Conservation (phyloP, 2,888 invertebrate species). For the Stenodema calcarata region DNA sequence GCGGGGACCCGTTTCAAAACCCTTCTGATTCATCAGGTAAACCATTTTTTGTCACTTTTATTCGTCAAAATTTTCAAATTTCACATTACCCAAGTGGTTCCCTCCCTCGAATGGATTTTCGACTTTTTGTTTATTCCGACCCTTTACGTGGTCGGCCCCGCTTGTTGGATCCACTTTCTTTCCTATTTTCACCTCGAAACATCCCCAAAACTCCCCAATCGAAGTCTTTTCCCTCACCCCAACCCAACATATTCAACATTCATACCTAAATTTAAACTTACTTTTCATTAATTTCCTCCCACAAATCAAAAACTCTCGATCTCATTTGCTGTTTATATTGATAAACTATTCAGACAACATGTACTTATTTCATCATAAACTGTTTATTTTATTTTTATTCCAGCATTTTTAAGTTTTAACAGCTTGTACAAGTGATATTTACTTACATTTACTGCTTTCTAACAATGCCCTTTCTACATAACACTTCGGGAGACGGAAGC, state of each 20-base stretch:
- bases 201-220: background rate
- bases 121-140: constrained; percentile 30
- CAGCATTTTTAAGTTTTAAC: background rate
- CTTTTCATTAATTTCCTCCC: background rate
- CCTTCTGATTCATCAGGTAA: constrained; percentile 82
- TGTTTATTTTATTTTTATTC: background rate
- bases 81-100: background rate
- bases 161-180: background rate
- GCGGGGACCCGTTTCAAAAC: constrained; percentile 77
- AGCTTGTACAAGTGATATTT: background rate
- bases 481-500: background rate
- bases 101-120: background rate
- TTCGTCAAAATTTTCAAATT: constrained; percentile 1
- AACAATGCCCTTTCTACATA: background rate
- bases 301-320: background rate
- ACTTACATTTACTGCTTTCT: background rate
- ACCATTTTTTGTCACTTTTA: constrained; percentile 22
- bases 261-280: background rate
- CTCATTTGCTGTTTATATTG: constrained; percentile 25
- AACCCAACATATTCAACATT: background rate
- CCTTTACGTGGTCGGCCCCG: constrained; percentile 16
- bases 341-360: constrained; percentile 4
- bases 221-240: background rate
- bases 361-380: background rate
- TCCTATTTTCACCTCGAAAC: background rate